Conservation (phyloP, 2,888 invertebrate genomes). For the Phengaris arion region DNA sequence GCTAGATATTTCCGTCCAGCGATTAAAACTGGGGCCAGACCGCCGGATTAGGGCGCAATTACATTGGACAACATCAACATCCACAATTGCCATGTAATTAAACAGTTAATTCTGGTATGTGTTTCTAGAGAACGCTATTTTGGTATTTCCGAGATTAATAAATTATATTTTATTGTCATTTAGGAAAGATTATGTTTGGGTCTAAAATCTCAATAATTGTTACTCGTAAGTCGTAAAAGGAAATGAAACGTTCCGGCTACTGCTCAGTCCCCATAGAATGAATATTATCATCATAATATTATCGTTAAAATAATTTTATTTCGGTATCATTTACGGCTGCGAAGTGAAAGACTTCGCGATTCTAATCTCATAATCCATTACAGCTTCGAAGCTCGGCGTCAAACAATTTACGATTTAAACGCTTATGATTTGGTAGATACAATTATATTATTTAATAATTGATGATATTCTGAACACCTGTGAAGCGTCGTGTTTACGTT, state of each 20-base stretch:
- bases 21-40: not conserved
- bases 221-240: slow-evolving; percentile 1
- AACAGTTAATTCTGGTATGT: not conserved
- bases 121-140: not conserved
- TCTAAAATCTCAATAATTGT: not conserved
- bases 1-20: slow-evolving; percentile 10
- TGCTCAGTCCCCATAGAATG: not conserved
- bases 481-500: too few relatives aligned
- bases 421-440: too few relatives aligned
- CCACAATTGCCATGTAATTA: too few relatives aligned
- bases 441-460: too few relatives aligned
- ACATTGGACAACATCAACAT: not conserved
- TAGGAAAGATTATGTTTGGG: not conserved
- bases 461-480: not conserved
- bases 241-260: not conserved
- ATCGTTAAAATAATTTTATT: slow-evolving; percentile 15
- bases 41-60: not conserved
- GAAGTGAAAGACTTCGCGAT: not conserved
- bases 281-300: slow-evolving; percentile 5
- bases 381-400: not conserved
- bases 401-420: not conserved
- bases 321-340: not conserved
- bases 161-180: not conserved
- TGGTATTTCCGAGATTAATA: not conserved
- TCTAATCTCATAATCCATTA: slow-evolving; percentile 4